Percentiles rank a stretch among this genome's conserved stretches.
Conservation (phyloP, 2,888 invertebrate genomes). For the Archips xylosteana region DNA sequence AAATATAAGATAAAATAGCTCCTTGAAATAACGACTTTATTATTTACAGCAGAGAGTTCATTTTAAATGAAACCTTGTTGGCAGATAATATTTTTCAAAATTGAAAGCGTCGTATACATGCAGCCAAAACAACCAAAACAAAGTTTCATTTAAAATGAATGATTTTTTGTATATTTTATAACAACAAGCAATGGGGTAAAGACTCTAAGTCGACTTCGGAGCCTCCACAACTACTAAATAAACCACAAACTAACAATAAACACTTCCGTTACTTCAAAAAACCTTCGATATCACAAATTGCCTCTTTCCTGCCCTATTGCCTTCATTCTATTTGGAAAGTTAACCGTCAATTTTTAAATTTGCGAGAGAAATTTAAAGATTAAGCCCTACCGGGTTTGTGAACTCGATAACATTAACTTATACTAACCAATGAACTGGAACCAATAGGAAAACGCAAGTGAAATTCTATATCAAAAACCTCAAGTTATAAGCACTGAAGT, state of each 20-base stretch:
- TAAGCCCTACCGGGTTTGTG: slow-evolving; percentile 30
- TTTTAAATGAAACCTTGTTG: no score
- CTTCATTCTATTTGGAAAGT: slow-evolving; percentile 24
- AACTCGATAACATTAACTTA: slow-evolving; percentile 40
- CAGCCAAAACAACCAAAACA: no score
- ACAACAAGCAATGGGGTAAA: no score
- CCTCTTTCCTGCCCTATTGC: slow-evolving; percentile 11
- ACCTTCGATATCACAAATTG: slow-evolving; percentile 7
- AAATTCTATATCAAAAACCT: slow-evolving; percentile 55
- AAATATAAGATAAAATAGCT: no score
- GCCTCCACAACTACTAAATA: background rate
- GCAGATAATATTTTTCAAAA: no score
- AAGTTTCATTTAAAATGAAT: no score
- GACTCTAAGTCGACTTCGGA: no score
- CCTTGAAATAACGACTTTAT: no score
- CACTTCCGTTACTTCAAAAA: background rate
- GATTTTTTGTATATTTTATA: no score
- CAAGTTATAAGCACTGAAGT: slow-evolving; percentile 38
- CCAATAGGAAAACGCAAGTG: slow-evolving; percentile 70
- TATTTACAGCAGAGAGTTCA: no score
- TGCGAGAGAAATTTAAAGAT: slow-evolving; percentile 10
- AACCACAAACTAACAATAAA: background rate
- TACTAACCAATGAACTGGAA: slow-evolving; percentile 34
- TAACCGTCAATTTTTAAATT: slow-evolving; percentile 20
- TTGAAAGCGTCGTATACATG: no score